Base-by-base conservation (phyloP, 2,113 vertebrate genomes). In the Caloenas nicobarica region DNA sequence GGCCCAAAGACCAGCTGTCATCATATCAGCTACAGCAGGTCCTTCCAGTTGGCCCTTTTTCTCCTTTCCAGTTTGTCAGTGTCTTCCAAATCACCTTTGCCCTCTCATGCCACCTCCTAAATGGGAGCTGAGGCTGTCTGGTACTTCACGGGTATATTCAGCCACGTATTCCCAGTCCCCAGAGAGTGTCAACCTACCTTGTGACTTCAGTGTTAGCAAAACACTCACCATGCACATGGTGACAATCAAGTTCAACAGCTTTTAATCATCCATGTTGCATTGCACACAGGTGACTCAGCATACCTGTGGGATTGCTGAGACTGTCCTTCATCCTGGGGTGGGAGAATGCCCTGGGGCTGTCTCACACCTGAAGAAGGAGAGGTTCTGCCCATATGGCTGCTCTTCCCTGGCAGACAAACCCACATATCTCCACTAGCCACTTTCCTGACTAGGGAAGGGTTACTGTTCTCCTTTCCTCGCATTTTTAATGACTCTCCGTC, bases 211-310 rank as follows among this genome's bases (percentile, higher is more conserved):
- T 34, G 50, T 44, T 50, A 40, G 40, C 34, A 56, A 51, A 87
- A 44, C 7, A 13, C 26, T 71, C 31, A 61, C 34, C 13, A 34
- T 6, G 31, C 40, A 44, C 26, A 38, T 11, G 16, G 68, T 26
- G 24, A 74, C 12, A 74, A 69, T 5, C 5, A 69, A 64, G 78
- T 1, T 57, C 24, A 64, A 16, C 44, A 69, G 10, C 22, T 88
- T 83, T 57, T 57, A 58, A 50, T 68, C 0, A 0, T 44, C 48
- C 0, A 0, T 28, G 24, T n/a, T 31, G 28, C 7, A 40, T 11
- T 36, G 44, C 29, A 78, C 10, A 48, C 0, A 0, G 3, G 18
- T n/a, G 24, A 4, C 16, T 16, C 4, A 3, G 60, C 22, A 89
- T 2, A 4, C 3, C 18, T 42, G 2, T 0, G 1, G 25, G 11